Evolutionary conservation across 2,113 vertebrate species (phyloP), one percentile per base, ranked within the genome.

Genomic region (Ochotona princeps): DNA sequence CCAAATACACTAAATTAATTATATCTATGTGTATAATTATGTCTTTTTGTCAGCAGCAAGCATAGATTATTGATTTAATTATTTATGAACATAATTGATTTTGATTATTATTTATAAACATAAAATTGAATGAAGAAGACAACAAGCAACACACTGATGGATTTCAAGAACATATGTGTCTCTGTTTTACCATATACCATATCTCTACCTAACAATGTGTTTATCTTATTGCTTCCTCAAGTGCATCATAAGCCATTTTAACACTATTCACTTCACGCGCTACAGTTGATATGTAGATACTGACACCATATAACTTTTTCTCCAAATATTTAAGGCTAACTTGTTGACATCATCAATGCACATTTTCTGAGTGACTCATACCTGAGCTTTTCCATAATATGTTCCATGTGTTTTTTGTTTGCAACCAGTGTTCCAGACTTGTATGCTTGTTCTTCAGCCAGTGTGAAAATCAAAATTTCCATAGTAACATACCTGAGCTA

Each of bases 121-220:
- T 83, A 82, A 94, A 89, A 72, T 38, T 57, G 69, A 70, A 79
- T 15, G 69, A 65, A 47, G 25, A 92, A 86, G 89, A 92, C 21
- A 81, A 66, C 32, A 83, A 25, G 0, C 35, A 1, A 75, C 15
- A n/a, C 7, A 84, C 18, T 18, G 14, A 79, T 8, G 87, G 44
- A 80, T 65, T 94, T 63, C 25, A 87, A 89, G 20, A 26, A 35
- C 13, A 30, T 14, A 78, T 4, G n/a, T n/a, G 54, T 67, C 54
- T 81, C 21, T 54, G 8, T 66, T 54, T 82, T 76, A 72, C 7
- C 7, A 81, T 32, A 7, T 51, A 76, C 83, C 35, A 82, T 32
- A 83, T 81, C 66, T 76, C 15, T 92, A 90, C 61, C 5, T 57
- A 90, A 7, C 79, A 13, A 65, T 54, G 81, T 87, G 25, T 69